Base-by-base conservation (phyloP, 2,888 invertebrate genomes). In the Trichopoda pennipes region DNA sequence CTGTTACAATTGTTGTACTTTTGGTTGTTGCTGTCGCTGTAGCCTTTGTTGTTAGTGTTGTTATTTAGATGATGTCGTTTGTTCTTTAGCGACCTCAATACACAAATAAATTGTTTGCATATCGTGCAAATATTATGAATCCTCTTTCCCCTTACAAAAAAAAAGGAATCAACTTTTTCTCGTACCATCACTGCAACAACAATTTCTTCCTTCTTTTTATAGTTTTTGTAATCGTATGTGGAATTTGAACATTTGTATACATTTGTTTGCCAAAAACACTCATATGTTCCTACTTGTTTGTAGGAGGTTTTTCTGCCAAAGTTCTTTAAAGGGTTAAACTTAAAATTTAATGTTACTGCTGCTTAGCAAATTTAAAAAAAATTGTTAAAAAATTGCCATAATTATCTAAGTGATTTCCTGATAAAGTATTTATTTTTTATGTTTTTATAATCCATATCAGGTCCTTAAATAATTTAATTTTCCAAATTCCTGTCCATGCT, bases 21-120 rank as follows among this genome's bases (percentile, higher is more conserved):
- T 38, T 38, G 12, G 38, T 12, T 60, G 60, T 28, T 44, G 44
- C 21, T 38, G 32, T 44, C n/a, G 28, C 28, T 58, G 42, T 28
- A 49, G 17, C 17, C 51, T 17, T 68, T 66, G 42, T 63, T 63
- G 55, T 64, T 70, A 42, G 69, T 63, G 63, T 70, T 70, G 23
- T 63, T 55, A 72, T 77, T 60, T 81, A 80, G 79, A 74, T 80
- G 79, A 80, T 80, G 79, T 80, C 74, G 79, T 80, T 80, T 80
- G 61, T 69, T 68, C 79, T 80, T 80, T 74, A 38, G 73, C 79
- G 79, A 80, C 79, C 79, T 80, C 79, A 80, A 74, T 80, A 80
- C 68, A 80, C 73, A 80, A 80, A 80, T 80, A 80, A 80, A 80
- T 74, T 78, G 78, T 78, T 78, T 78, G 78, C 78, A 78, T 78